Conservation (phyloP, 2,113 vertebrate species). For the Istiophorus platypterus region DNA sequence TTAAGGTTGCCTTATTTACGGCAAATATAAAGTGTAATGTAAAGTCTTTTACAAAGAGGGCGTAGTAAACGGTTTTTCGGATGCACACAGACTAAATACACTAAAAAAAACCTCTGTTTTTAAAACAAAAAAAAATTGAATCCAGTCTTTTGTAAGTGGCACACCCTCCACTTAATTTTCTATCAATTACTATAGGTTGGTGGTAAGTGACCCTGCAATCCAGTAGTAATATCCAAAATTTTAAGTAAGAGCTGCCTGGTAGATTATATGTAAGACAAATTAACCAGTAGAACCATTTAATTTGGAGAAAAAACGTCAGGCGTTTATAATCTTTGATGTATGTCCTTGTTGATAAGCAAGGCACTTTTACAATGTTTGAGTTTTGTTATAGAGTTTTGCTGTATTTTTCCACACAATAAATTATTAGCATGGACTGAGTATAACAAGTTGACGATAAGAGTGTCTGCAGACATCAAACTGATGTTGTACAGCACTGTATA, state of each 20-base stretch:
- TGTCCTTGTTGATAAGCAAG: too few relatives aligned
- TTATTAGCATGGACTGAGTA: background rate
- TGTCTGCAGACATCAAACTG: background rate
- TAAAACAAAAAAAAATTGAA: background rate
- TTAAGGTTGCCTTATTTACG: background rate
- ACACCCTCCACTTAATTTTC: background rate
- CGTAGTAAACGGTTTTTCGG: background rate
- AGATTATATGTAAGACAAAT: constrained; percentile 10
- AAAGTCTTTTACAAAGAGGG: background rate
- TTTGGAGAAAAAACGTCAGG: background rate
- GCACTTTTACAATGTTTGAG: background rate
- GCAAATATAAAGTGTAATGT: background rate
- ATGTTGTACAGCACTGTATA: background rate
- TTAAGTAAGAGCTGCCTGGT: background rate
- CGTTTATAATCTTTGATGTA: rapidly evolving
- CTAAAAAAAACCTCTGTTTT: background rate
- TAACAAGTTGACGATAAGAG: background rate
- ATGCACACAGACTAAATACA: background rate
- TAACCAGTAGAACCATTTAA: background rate
- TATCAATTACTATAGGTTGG: background rate
- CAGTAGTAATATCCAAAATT: background rate
- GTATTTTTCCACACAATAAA: background rate
- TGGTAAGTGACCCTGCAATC: background rate
- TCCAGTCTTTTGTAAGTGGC: background rate
- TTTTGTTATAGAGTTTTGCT: background rate